Evolutionary conservation across 2,888 invertebrate genomes (phyloP).

Genomic region (Serrognathus titanus): DNA sequence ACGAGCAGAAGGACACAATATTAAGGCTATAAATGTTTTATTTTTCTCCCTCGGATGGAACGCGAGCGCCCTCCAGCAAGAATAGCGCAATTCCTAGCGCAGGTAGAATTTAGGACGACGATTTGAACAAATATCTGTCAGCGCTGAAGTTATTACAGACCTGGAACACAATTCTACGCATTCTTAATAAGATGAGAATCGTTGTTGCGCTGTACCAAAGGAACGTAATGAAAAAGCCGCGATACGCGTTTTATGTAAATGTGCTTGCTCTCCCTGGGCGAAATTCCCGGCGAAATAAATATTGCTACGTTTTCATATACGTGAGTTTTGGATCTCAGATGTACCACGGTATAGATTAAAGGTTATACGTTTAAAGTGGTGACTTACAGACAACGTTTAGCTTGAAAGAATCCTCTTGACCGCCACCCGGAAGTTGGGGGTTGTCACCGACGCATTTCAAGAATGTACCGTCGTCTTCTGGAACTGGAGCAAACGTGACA

Average conservation of each 20-base stretch:
- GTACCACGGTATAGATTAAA: neutral
- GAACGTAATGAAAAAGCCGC: slow-evolving; percentile 39
- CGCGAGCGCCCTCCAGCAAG: neutral
- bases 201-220: slow-evolving; percentile 26
- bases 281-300: neutral
- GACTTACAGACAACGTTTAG: slow-evolving; percentile 88
- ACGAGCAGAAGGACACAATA: neutral
- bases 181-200: slow-evolving; percentile 45
- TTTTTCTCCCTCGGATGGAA: neutral
- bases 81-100: slow-evolving; percentile 4
- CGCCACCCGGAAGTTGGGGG: slow-evolving; percentile 66
- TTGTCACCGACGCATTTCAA: slow-evolving; percentile 85
- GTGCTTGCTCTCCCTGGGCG: slow-evolving; percentile 14
- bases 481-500: slow-evolving; percentile 74
- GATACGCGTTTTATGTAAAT: slow-evolving; percentile 40
- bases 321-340: too few species aligned
- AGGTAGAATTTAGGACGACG: slow-evolving; percentile 31
- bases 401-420: slow-evolving; percentile 76
- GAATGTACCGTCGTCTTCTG: slow-evolving; percentile 80
- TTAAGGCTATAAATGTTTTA: slow-evolving; percentile 1
- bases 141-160: slow-evolving; percentile 35
- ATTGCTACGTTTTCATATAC: too few species aligned
- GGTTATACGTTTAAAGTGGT: neutral
- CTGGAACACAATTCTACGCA: slow-evolving; percentile 39
- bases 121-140: slow-evolving; percentile 41